These are phyloP conservation scores for Lanius collurio DNA, from an alignment of 2,113 vertebrate genomes.

Conservation along the genomic window DNA sequence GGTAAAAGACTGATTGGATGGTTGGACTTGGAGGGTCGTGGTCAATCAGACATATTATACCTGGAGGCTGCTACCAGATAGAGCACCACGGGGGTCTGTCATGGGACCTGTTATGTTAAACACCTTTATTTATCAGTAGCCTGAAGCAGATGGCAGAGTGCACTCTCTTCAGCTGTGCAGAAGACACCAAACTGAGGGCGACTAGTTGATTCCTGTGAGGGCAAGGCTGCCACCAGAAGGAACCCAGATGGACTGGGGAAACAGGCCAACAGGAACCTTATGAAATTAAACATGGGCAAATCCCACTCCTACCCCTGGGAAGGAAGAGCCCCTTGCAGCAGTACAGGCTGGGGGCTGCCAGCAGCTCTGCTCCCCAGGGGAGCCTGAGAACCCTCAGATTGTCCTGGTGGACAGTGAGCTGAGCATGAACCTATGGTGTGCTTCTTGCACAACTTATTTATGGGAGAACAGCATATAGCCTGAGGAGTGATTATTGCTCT, in stretches of 20 bases:
- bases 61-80: neutral
- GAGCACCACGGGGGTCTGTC: neutral
- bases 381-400: neutral
- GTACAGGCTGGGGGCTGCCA: neutral
- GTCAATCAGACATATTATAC: neutral
- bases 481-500: neutral
- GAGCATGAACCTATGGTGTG: neutral
- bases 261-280: neutral
- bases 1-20: neutral
- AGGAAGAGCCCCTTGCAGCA: neutral
- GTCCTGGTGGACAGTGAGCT: neutral
- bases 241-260: neutral
- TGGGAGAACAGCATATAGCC: neutral
- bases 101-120: neutral
- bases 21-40: neutral
- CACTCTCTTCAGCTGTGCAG: neutral
- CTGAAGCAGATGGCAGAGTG: neutral
- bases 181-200: neutral
- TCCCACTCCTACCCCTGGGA: neutral
- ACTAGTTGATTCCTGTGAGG: neutral
- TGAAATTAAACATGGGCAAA: neutral
- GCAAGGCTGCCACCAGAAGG: neutral
- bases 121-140: neutral
- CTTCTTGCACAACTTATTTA: neutral
- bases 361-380: neutral